phyloP scores from a whole-genome alignment of 2,113 vertebrate species.

The Sterrhoptilus dennistouni region DNA sequence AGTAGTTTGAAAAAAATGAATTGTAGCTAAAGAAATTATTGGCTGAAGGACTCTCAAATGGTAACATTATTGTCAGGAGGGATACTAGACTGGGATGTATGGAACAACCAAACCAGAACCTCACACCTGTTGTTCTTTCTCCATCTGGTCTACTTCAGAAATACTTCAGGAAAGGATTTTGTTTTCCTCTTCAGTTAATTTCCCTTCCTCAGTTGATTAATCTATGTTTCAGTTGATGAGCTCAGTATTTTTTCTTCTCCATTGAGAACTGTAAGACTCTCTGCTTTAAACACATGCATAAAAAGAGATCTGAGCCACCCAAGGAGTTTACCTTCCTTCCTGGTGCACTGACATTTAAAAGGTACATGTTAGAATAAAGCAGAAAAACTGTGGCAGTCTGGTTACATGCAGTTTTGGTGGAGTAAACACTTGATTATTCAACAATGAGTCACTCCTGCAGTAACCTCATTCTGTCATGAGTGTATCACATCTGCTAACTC shows the following conservation, averaged over 20 bases:
- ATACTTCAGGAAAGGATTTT: neutral
- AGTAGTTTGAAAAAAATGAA: neutral
- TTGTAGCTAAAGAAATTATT: neutral
- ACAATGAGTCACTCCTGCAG: constrained; percentile 68
- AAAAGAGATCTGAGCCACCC: constrained; percentile 31
- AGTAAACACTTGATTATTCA: constrained; percentile 70
- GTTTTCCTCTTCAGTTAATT: neutral
- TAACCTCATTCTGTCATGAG: constrained; percentile 73
- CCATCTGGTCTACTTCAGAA: neutral
- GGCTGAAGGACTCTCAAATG: neutral
- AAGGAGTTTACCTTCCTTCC: constrained; percentile 40
- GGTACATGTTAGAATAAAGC: constrained; percentile 44
- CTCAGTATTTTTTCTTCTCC: neutral
- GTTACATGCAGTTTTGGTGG: constrained; percentile 51
- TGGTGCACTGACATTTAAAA: constrained; percentile 59
- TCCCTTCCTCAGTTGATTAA: neutral
- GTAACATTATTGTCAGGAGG: neutral
- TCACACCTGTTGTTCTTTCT: neutral
- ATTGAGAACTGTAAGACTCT: constrained; percentile 1
- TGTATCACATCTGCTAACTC: constrained; percentile 56
- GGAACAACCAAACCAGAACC: neutral
- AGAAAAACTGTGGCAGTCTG: constrained; percentile 43
- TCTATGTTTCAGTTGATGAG: neutral
- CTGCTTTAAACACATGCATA: neutral
- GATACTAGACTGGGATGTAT: neutral